Base-by-base conservation (phyloP, 2,888 invertebrate genomes). In the Agrotis puta region DNA sequence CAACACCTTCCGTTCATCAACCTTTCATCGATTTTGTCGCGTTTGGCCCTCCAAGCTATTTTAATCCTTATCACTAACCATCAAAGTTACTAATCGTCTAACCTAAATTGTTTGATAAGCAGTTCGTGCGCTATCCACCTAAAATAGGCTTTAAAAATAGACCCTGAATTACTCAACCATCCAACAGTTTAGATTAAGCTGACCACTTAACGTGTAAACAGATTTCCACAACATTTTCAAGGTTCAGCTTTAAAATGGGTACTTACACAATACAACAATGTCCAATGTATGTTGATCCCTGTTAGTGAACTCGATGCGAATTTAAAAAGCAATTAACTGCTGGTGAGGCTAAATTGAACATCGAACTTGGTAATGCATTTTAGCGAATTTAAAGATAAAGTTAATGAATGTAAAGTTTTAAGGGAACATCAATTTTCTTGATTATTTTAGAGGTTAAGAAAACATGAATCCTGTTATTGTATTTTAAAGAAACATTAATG, bases 1-100 rank as follows among this genome's bases (percentile, higher is more conserved):
- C 76, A 77, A 81, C 87, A 86, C 85, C 84, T 85, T 72, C 70
- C 85, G 88, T 88, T 88, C 88, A 84, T 87, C 88, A 87, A 87
- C 87, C 87, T 86, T 79, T 85, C 85, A 88, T 88, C 85, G 88
- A 88, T 88, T 88, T 88, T 81, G 85, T 81, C 82, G 75, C 77
- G 70, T 61, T 56, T 64, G 56, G 43, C 56, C 39, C 47, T 43
- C 2, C 64, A 67, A n/a, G 33, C 65, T 22, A 85, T 53, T 73
- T 63, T 75, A 43, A 79, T 18, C 76, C 63, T 74, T 79, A 67
- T 39, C 3, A 2, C 3, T 0, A 0, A 24, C 0, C 1, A 0
- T 1, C 72, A 70, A 57, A 78, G 82, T 66, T 27, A 5, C 68
- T 53, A 70, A 43, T 83, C 0, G 20, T 9, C 9, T 43, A 47